Evolutionary conservation across 2,888 invertebrate species (phyloP), one percentile per base, ranked within the genome.

Genomic region (Euspilapteryx auroguttella): DNA sequence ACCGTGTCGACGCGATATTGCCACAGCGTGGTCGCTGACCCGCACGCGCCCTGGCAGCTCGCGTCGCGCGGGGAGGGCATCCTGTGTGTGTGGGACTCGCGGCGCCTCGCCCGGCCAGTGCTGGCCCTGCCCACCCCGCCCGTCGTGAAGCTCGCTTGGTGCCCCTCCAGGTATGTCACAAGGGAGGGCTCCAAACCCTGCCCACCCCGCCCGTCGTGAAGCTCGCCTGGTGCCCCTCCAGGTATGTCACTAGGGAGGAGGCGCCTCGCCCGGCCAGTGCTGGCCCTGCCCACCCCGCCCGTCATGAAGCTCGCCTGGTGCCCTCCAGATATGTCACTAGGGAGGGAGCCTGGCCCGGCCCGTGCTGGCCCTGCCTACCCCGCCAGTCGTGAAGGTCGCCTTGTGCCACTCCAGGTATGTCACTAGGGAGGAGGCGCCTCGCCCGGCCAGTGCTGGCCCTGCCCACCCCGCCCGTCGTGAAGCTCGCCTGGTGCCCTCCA

Each of bases 381-480:
- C 86, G 47, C 81, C 83, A 31, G 78, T 93, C 30, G 77, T 82
- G 9, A 87, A 86, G 63, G 79, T 94, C 28, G 79, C 82, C 34
- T 95, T 95, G 95, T 92, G 94, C 50, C 93, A 94, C 3, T 93
- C 93, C 13, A 83, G 89, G 81, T 85, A 46, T n/a, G n/a, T n/a
- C n/a, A n/a, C n/a, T n/a, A n/a, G n/a, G n/a, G n/a, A n/a, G n/a
- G n/a, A n/a, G n/a, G 31, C 86, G 85, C 46, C 87, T 94, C 49
- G 89, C 92, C 40, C 87, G 90, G 46, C 93, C 95, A 1, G 79
- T n/a, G n/a, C n/a, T n/a, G n/a, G n/a, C n/a, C n/a, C n/a, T n/a
- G n/a, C n/a, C n/a, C n/a, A n/a, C n/a, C n/a, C n/a, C n/a, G n/a
- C n/a, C n/a, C n/a, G n/a, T n/a, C n/a, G n/a, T n/a, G n/a, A n/a